Evolutionary conservation across 2,113 vertebrate species (phyloP).

Genomic region (Tympanuchus pallidicinctus): DNA sequence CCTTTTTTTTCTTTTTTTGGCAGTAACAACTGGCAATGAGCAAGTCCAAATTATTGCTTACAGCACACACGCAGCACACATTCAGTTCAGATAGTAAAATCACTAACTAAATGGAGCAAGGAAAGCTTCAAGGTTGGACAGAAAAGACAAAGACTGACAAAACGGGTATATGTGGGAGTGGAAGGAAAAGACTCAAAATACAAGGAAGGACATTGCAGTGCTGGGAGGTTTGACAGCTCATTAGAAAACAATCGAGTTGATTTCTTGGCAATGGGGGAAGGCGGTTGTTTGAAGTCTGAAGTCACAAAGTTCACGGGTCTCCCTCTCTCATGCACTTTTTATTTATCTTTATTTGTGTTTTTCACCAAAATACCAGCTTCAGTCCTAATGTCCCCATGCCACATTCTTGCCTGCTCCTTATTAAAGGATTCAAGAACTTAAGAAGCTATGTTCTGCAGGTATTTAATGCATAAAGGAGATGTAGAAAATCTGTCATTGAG

Average conservation of each 20-base stretch:
- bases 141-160: conserved; percentile 44
- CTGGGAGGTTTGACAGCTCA: conserved; percentile 39
- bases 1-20: conserved; percentile 27
- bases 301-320: conserved; percentile 41
- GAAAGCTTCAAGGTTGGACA: conserved; percentile 60
- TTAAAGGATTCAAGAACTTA: neutral
- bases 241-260: conserved; percentile 58
- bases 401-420: neutral
- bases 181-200: conserved; percentile 67
- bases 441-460: neutral
- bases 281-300: conserved; percentile 23
- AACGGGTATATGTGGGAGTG: conserved; percentile 25
- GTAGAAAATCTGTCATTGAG: neutral
- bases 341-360: neutral
- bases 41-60: neutral
- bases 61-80: conserved; percentile 8
- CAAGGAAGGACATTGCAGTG: conserved; percentile 53
- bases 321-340: neutral
- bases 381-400: neutral
- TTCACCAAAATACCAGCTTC: neutral
- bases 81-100: conserved; percentile 35
- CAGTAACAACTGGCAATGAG: conserved; percentile 37
- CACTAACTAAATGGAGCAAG: conserved; percentile 41
- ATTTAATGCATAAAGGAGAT: neutral
- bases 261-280: neutral